Evolutionary conservation across 2,113 vertebrate species (phyloP).

Genomic region (Physeter macrocephalus): DNA sequence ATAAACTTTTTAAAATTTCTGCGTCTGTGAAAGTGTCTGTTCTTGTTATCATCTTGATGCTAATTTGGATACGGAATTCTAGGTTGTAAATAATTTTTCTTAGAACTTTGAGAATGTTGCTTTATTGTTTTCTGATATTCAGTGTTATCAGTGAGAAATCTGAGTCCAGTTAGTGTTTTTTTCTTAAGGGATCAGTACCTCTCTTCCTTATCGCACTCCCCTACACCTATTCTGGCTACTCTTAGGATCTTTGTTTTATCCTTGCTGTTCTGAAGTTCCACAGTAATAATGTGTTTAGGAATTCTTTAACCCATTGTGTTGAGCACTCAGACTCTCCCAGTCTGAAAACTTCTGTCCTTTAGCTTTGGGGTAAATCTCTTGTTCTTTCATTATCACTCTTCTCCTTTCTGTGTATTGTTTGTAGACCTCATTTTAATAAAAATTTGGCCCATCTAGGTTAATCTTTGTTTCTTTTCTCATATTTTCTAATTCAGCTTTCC

Average conservation of each 20-base stretch:
- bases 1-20: not conserved
- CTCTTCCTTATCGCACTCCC: not conserved
- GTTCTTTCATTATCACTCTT: not conserved
- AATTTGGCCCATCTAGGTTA: not conserved
- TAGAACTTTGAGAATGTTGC: not conserved
- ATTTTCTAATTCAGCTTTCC: not conserved
- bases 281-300: not conserved
- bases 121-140: slow-evolving; percentile 3
- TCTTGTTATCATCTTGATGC: not conserved
- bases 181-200: not conserved
- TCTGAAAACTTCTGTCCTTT: not conserved
- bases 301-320: not conserved
- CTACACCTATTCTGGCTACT: not conserved
- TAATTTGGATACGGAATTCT: not conserved
- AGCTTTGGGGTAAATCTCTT: not conserved
- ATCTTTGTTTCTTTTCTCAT: not conserved
- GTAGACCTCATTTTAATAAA: not conserved
- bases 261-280: not conserved
- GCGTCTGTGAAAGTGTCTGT: not conserved
- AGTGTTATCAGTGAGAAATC: not conserved
- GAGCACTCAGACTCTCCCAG: not conserved
- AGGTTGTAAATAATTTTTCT: not conserved
- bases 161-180: not conserved
- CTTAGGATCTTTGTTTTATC: not conserved
- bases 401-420: not conserved